These are phyloP conservation scores for Pachyramphus minor DNA, from an alignment of 2,113 vertebrate species.

Conservation along the genomic window DNA sequence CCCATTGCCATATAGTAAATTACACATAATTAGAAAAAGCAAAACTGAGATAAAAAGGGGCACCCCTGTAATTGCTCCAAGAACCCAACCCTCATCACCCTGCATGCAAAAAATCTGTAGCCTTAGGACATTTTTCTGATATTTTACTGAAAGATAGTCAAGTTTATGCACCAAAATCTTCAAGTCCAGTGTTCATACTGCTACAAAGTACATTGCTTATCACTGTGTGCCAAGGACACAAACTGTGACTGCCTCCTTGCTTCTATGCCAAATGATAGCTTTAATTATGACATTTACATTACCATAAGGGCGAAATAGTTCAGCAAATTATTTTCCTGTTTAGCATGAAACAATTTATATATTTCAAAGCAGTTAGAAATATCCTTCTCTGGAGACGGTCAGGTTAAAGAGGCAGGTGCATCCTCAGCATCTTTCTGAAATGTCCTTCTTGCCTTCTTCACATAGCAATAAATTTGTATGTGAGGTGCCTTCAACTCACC, in stretches of 20 bases:
- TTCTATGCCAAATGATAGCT: background rate
- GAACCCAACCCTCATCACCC: conserved; percentile 1
- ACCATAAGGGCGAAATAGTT: background rate
- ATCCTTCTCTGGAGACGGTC: background rate
- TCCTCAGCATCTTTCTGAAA: background rate
- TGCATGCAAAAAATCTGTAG: background rate
- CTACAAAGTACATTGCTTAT: background rate
- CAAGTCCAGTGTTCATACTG: background rate
- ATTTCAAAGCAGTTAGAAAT: background rate
- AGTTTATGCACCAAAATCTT: conserved; percentile 21
- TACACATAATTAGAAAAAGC: background rate
- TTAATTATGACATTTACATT: background rate
- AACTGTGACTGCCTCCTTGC: background rate
- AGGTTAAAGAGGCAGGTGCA: background rate
- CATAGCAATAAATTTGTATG: background rate
- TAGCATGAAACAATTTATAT: background rate
- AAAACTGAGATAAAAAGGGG: background rate
- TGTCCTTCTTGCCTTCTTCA: background rate
- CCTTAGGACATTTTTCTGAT: background rate
- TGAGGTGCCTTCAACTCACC: accelerated
- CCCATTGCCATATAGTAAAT: background rate
- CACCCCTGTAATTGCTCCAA: background rate
- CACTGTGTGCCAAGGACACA: background rate
- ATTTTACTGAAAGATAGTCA: conserved; percentile 30
- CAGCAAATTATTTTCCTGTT: background rate